Evolutionary conservation across 2,113 vertebrate species (phyloP), one percentile per base, ranked within the genome.

Genomic region (Chaenocephalus aceratus): DNA sequence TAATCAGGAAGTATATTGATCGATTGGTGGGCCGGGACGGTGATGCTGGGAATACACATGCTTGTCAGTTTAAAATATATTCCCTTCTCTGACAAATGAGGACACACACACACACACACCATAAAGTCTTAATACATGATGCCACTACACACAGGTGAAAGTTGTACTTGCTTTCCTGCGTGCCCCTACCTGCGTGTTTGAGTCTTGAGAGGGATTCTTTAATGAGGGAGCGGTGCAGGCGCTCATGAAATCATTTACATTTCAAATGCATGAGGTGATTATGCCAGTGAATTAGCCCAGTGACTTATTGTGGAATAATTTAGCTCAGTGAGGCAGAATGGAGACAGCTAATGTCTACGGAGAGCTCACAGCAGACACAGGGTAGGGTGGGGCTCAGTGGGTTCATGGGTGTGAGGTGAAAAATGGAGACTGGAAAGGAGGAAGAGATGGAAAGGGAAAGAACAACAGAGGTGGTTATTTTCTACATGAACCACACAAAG

Each of bases 181-280:
- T 6, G 51, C 68, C 80, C 61, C 82, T 81, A 85, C 88, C 91
- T 92, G 86, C 85, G 83, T 75, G 83, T 87, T 77, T 80, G 58
- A 92, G 89, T 86, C 90, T 91, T 85, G 72, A 85, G 88, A 84
- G 85, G 82, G 81, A 90, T 87, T 90, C 82, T 88, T 80, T 92
- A 90, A 92, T 88, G 84, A 93, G 87, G 71, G 66, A 88, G 86
- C 75, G n/a, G 89, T 69, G 74, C 79, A 57, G 78, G 75, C 71
- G 65, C 91, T 94, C 89, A 89, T 91, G 91, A 93, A 93, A 91
- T 90, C 77, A 93, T 93, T 94, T 91, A 89, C 93, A 95, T 95
- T 95, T 92, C 88, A 93, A 94, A 95, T 94, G 91, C 91, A 93
- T 88, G 92, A 93, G 87, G 91, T 93, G 90, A 94, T 95, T 94